Evolutionary conservation across 2,888 invertebrate species (phyloP).

Genomic region (Pyrgus malvae): DNA sequence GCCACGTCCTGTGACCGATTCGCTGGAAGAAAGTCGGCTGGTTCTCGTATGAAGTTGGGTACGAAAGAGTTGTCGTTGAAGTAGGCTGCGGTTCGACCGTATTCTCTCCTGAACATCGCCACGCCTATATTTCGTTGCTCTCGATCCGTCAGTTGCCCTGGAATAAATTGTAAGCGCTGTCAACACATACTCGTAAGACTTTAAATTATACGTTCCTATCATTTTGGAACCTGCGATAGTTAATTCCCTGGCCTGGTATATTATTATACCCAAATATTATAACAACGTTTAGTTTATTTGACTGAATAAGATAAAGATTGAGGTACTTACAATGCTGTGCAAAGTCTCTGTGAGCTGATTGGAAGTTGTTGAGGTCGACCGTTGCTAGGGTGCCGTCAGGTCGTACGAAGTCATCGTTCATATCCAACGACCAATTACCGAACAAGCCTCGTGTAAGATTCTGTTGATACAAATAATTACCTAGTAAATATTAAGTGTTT

Average conservation of each 20-base stretch:
- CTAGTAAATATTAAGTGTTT: too few species aligned
- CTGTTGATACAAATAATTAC: constrained; percentile 62
- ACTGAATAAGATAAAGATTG: too few species aligned
- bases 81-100: constrained; percentile 89
- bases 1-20: constrained; percentile 86
- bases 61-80: constrained; percentile 90
- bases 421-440: constrained; percentile 95
- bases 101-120: constrained; percentile 89
- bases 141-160: constrained; percentile 91
- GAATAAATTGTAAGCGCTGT: constrained; percentile 23
- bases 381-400: constrained; percentile 85
- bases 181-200: too few species aligned
- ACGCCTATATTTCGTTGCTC: constrained; percentile 87
- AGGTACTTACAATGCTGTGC: constrained; percentile 89
- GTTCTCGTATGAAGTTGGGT: constrained; percentile 87
- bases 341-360: constrained; percentile 88
- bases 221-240: too few species aligned
- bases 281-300: not conserved
- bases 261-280: too few species aligned
- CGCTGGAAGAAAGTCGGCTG: constrained; percentile 87
- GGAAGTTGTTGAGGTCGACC: constrained; percentile 85
- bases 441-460: constrained; percentile 94
- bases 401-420: constrained; percentile 89
- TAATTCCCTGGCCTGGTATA: too few species aligned
- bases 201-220: too few species aligned